Conservation (phyloP, 2,888 invertebrate genomes). For the Nomada goodeniana region DNA sequence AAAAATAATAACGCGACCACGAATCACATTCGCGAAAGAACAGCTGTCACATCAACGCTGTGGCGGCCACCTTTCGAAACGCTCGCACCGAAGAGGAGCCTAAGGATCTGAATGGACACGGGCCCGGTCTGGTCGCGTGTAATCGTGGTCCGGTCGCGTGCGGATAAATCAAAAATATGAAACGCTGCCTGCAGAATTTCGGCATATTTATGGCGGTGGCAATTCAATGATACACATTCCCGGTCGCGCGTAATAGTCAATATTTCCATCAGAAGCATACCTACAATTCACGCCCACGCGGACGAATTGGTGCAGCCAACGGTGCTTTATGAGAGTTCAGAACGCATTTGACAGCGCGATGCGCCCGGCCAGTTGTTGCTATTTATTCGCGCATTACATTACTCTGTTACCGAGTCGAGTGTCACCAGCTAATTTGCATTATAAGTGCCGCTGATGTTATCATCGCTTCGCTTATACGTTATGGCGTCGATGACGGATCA, state of each 20-base stretch:
- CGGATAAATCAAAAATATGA: constrained; percentile 83
- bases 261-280: constrained; percentile 85
- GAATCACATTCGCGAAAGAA: no score
- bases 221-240: constrained; percentile 84
- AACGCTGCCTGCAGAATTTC: constrained; percentile 79
- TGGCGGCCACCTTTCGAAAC: neutral
- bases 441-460: constrained; percentile 83
- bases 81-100: constrained; percentile 13
- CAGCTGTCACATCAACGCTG: neutral
- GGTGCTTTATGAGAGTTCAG: constrained; percentile 83
- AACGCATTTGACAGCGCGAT: constrained; percentile 83
- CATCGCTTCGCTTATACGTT: constrained; percentile 81
- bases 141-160: constrained; percentile 52
- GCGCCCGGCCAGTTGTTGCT: constrained; percentile 83
- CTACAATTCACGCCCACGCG: constrained; percentile 83
- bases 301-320: constrained; percentile 74
- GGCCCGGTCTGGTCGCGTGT: constrained; percentile 10
- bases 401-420: constrained; percentile 83
- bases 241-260: constrained; percentile 84
- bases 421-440: constrained; percentile 84
- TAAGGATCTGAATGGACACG: constrained; percentile 55
- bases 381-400: constrained; percentile 84
- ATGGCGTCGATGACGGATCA: constrained; percentile 81
- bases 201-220: constrained; percentile 83
- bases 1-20: no score